Evolutionary conservation across 2,888 invertebrate species (phyloP).

Genomic region (Scelioninae gen. 1): DNA sequence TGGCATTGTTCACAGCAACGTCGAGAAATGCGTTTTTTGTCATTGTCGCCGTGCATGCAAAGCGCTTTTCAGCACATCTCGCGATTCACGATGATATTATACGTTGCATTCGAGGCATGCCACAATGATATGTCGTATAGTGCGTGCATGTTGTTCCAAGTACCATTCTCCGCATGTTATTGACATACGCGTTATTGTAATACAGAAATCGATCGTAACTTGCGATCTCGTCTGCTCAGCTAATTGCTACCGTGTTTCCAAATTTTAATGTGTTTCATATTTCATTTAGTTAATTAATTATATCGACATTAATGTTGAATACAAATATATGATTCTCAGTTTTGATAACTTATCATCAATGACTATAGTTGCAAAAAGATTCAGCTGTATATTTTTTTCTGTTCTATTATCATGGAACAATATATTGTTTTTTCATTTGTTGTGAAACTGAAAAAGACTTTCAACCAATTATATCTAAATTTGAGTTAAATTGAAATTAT

Average conservation of each 20-base stretch:
- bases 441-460: too few species aligned
- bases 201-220: constrained; percentile 58
- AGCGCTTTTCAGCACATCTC: constrained; percentile 63
- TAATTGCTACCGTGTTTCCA: constrained; percentile 32
- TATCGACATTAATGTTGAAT: too few species aligned
- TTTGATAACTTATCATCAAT: too few species aligned
- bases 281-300: background rate
- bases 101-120: constrained; percentile 65
- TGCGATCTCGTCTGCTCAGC: constrained; percentile 20
- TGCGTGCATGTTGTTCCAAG: constrained; percentile 39
- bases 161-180: constrained; percentile 59
- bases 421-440: too few species aligned
- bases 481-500: too few species aligned
- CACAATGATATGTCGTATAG: constrained; percentile 46
- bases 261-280: background rate
- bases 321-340: too few species aligned
- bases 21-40: constrained; percentile 63
- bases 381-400: too few species aligned
- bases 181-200: constrained; percentile 63
- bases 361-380: too few species aligned
- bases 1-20: constrained; percentile 54
- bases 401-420: too few species aligned
- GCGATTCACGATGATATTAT: constrained; percentile 63
- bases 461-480: too few species aligned
- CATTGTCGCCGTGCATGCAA: constrained; percentile 64